phyloP scores from a whole-genome alignment of 2,888 invertebrate species.

The Camptogramma bilineatum region DNA sequence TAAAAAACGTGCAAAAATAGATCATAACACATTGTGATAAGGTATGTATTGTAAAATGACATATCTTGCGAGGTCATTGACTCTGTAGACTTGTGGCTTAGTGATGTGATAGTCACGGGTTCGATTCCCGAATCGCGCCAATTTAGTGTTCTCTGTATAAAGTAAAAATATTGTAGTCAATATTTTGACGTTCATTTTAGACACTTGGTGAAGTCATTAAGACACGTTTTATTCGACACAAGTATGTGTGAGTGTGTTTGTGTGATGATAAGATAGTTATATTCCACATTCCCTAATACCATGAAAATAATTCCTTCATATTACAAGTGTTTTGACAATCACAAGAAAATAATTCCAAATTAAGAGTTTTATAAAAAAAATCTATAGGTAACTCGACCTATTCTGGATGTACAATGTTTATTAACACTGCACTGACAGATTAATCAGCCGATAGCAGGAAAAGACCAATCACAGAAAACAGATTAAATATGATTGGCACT shows the following conservation, averaged over 20 bases:
- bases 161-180: neutral
- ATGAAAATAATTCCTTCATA: neutral
- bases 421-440: too few species aligned
- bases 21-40: constrained; percentile 64
- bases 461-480: too few species aligned
- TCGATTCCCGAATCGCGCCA: constrained; percentile 16
- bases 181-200: neutral
- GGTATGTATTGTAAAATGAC: constrained; percentile 54
- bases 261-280: neutral
- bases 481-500: too few species aligned
- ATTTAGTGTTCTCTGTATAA: neutral
- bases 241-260: neutral
- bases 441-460: too few species aligned
- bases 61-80: constrained; percentile 50
- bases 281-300: neutral
- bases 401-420: too few species aligned
- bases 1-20: constrained; percentile 44
- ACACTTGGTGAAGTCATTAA: neutral
- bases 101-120: constrained; percentile 33
- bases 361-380: too few species aligned
- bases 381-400: too few species aligned
- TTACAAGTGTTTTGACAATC: neutral
- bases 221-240: neutral
- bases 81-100: constrained; percentile 35
- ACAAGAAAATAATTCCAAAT: too few species aligned